Evolutionary conservation across 1,140 invertebrate species (phyloP).

Genomic region (Potamilus streckersoni): DNA sequence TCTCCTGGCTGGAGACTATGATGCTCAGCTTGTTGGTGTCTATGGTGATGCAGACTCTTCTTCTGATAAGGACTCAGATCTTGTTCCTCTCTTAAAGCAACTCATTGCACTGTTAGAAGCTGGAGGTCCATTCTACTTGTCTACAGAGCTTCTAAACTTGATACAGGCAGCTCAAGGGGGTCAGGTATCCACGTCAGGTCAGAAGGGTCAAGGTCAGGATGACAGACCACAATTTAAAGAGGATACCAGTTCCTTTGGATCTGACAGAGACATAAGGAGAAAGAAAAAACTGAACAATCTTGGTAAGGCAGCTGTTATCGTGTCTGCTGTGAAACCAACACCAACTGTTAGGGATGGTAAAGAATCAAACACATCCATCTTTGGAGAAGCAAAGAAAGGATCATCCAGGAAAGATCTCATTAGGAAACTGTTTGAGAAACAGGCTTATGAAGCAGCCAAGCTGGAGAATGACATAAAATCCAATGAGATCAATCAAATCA

Average conservation of each 20-base stretch:
- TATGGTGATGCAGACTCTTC: slow-evolving; percentile 54
- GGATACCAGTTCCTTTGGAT: slow-evolving; percentile 1
- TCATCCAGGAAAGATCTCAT: slow-evolving; percentile 35
- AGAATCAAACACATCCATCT: slow-evolving; percentile 10
- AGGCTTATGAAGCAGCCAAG: slow-evolving; percentile 62
- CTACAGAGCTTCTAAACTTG: slow-evolving; percentile 54
- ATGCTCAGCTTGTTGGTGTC: slow-evolving; percentile 55
- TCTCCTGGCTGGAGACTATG: slow-evolving; percentile 59
- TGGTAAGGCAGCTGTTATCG: not conserved
- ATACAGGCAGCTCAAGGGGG: slow-evolving; percentile 43
- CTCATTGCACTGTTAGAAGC: slow-evolving; percentile 62
- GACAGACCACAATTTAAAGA: not conserved
- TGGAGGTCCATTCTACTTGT: slow-evolving; percentile 59
- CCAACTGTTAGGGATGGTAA: not conserved
- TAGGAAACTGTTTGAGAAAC: slow-evolving; percentile 60
- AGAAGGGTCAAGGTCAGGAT: too few relatives aligned
- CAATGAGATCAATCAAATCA: slow-evolving; percentile 53
- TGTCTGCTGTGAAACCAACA: slow-evolving; percentile 24
- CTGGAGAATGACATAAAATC: slow-evolving; percentile 58
- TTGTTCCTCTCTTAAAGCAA: slow-evolving; percentile 62
- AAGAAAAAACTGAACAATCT: slow-evolving; percentile 15
- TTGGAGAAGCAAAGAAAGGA: slow-evolving; percentile 19
- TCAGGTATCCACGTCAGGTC: not conserved
- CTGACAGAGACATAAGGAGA: slow-evolving; percentile 15
- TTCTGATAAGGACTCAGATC: slow-evolving; percentile 51